Conservation (phyloP, 2,113 vertebrate species). For the Neolamprologus tretocephalus region DNA sequence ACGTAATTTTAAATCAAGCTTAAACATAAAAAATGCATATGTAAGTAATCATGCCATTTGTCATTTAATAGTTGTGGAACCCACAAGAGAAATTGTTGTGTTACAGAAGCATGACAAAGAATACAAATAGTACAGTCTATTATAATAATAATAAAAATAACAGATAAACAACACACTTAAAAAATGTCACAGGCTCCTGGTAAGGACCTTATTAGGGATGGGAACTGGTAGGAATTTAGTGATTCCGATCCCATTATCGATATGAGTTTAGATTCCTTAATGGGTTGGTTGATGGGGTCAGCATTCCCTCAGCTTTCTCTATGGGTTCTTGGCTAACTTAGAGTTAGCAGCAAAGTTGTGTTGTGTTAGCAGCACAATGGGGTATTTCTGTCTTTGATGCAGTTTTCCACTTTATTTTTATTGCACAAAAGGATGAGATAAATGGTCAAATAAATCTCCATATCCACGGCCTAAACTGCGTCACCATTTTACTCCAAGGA, state of each 20-base stretch:
- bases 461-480: not conserved
- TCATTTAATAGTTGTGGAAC: not conserved
- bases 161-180: not conserved
- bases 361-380: not conserved
- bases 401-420: fast-evolving
- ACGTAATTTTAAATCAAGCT: not conserved
- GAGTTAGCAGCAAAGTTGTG: not conserved
- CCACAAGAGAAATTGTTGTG: not conserved
- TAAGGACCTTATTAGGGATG: not conserved
- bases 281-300: not conserved
- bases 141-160: not conserved
- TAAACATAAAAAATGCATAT: not conserved
- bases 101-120: not conserved
- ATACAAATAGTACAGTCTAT: not conserved
- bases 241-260: fast-evolving
- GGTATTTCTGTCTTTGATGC: not conserved
- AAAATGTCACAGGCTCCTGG: not conserved
- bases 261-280: not conserved
- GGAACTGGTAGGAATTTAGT: not conserved
- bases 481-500: not conserved
- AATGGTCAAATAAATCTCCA: not conserved
- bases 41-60: not conserved
- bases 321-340: not conserved
- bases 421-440: not conserved
- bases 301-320: not conserved